Conservation (phyloP, 2,888 invertebrate genomes). For the Ophion ellenae region DNA sequence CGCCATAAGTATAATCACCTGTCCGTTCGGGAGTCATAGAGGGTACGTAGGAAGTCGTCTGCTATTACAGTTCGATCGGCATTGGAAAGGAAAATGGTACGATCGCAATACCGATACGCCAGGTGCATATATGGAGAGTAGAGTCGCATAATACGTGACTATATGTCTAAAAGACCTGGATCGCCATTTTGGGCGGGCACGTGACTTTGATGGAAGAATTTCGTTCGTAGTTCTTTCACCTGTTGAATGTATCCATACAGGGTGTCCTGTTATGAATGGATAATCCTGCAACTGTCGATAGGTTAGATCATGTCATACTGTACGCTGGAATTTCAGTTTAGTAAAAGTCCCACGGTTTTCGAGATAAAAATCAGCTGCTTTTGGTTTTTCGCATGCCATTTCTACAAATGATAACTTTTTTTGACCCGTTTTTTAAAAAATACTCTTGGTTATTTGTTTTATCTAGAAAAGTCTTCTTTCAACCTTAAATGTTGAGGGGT, state of each 20-base stretch:
- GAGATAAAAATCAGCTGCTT: too few relatives aligned
- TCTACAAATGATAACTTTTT: too few relatives aligned
- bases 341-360: too few relatives aligned
- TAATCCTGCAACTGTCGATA: too few relatives aligned
- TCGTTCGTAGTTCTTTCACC: conserved; percentile 32
- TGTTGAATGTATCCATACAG: background rate
- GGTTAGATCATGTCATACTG: too few relatives aligned
- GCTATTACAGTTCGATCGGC: conserved; percentile 6
- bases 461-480: too few relatives aligned
- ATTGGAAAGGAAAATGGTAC: conserved; percentile 23
- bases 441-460: too few relatives aligned
- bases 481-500: too few relatives aligned
- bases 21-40: background rate
- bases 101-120: conserved; percentile 48
- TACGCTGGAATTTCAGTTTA: too few relatives aligned
- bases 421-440: too few relatives aligned
- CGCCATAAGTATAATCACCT: background rate
- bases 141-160: conserved; percentile 59
- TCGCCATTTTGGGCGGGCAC: conserved; percentile 65
- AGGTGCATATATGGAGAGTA: conserved; percentile 27
- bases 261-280: too few relatives aligned
- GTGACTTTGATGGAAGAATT: conserved; percentile 52
- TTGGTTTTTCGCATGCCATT: too few relatives aligned
- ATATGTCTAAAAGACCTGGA: conserved; percentile 63
- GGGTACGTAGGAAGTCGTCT: background rate